These are phyloP conservation scores for Rhinoraja longicauda DNA, from an alignment of 2,797 vertebrate genomes.

Conservation along the genomic window DNA sequence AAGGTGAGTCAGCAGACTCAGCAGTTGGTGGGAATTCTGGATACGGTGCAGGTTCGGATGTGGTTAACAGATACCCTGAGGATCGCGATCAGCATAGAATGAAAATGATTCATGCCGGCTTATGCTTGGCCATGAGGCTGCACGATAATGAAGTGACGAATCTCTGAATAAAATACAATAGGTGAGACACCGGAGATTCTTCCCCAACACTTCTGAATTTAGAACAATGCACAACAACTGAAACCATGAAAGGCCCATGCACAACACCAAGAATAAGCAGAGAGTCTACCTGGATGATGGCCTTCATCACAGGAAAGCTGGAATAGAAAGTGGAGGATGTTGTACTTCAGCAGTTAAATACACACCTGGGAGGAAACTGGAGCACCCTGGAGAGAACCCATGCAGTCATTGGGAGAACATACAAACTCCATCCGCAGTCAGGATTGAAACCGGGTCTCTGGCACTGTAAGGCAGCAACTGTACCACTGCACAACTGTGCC, in stretches of 20 bases:
- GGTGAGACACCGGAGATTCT: background rate
- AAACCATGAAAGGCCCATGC: background rate
- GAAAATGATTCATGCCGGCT: background rate
- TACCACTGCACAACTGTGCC: too few species aligned
- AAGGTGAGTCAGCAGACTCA: too few species aligned
- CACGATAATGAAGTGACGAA: background rate
- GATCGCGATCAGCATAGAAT: background rate
- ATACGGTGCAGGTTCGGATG: too few species aligned
- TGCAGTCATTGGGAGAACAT: too few species aligned
- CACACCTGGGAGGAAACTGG: too few species aligned
- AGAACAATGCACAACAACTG: background rate
- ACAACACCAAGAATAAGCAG: background rate
- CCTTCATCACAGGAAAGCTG: background rate
- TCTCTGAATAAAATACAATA: background rate
- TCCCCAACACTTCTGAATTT: too few species aligned
- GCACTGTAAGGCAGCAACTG: too few species aligned
- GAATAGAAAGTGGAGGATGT: background rate
- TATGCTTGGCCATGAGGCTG: background rate
- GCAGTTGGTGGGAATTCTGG: too few species aligned
- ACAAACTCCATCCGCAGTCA: too few species aligned
- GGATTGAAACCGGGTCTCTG: too few species aligned
- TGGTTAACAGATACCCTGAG: too few species aligned
- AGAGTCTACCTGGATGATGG: background rate
- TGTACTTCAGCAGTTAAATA: background rate
- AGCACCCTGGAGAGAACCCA: too few species aligned